Evolutionary conservation across 2,113 vertebrate genomes (phyloP).

Genomic region (Muscicapa adusta): DNA sequence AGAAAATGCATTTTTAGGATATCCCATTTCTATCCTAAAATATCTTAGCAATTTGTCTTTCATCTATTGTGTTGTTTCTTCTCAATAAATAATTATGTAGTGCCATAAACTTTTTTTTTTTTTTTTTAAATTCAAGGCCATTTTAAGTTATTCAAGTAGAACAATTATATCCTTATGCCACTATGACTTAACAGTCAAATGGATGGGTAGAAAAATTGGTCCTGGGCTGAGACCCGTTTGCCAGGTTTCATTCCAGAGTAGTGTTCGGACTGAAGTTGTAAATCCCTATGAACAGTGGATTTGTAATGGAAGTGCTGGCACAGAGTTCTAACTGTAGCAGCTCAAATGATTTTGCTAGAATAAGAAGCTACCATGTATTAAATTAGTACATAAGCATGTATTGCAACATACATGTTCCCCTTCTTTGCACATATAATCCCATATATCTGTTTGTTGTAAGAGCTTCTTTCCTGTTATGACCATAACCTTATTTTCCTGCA

Average conservation of each 20-base stretch:
- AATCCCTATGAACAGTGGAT: slow-evolving; percentile 1
- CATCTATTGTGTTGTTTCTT: not conserved
- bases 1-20: not conserved
- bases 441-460: not conserved
- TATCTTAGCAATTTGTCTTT: not conserved
- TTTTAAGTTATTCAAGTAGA: slow-evolving; percentile 14
- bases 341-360: slow-evolving; percentile 14
- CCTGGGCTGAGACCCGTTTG: slow-evolving; percentile 25
- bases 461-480: not conserved
- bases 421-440: not conserved
- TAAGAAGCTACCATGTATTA: not conserved
- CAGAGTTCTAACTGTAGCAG: not conserved
- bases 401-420: not conserved
- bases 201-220: slow-evolving; percentile 6
- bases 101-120: not conserved
- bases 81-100: slow-evolving; percentile 3
- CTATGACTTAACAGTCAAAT: slow-evolving; percentile 40
- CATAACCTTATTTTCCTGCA: not conserved
- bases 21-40: not conserved
- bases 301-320: slow-evolving; percentile 51
- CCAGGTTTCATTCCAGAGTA: slow-evolving; percentile 35
- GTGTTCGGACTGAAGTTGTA: slow-evolving; percentile 2
- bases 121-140: slow-evolving; percentile 11
- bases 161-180: slow-evolving; percentile 9
- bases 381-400: not conserved